Evolutionary conservation across 2,888 invertebrate species (phyloP).

Genomic region (Alentia gelatinosa): DNA sequence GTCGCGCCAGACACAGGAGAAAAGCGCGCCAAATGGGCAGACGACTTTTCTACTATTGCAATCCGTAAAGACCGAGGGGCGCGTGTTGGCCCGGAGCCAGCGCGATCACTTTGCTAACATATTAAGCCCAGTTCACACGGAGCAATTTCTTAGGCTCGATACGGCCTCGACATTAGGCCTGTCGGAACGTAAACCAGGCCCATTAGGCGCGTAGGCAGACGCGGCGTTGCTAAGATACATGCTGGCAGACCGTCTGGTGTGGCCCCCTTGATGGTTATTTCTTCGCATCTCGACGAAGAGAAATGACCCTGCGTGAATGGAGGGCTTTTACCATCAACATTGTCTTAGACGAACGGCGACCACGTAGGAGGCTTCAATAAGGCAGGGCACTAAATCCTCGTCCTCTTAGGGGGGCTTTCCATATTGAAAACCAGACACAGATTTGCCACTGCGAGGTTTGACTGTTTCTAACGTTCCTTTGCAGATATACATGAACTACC

Average conservation of each 20-base stretch:
- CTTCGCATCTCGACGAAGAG: neutral
- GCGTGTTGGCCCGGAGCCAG: no score
- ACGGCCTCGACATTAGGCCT: neutral
- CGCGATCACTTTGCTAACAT: neutral
- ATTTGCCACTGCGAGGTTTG: no score
- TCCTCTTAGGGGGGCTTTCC: no score
- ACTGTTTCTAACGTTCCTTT: no score
- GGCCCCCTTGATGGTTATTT: neutral
- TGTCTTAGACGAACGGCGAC: neutral
- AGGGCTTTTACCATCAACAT: neutral
- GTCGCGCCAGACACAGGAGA: no score
- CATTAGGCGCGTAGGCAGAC: neutral
- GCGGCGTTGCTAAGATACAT: neutral
- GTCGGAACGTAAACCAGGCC: neutral
- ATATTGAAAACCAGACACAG: no score
- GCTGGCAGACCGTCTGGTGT: neutral
- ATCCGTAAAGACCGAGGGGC: neutral
- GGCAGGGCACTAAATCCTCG: no score
- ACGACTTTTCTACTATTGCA: neutral
- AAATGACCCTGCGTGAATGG: neutral
- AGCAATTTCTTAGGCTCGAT: neutral
- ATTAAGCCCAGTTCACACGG: neutral
- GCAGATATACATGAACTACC: no score
- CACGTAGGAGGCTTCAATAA: no score
- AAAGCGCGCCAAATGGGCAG: neutral